Evolutionary conservation across 53 echinoderm and acorn worm species (phyloP).

Genomic region (Henricia sp.): DNA sequence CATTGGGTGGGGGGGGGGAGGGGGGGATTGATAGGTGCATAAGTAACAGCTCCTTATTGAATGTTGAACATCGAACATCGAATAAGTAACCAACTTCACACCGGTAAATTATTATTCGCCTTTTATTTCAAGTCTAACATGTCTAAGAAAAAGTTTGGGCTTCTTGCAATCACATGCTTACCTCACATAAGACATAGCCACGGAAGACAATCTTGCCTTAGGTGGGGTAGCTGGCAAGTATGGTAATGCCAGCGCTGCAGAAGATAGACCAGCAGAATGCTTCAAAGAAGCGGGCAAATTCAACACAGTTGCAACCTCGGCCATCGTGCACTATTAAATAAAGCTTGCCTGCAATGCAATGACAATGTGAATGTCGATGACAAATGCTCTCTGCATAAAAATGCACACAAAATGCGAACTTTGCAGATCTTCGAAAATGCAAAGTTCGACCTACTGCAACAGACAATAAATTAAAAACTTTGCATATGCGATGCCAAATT

Average conservation of each 20-base stretch:
- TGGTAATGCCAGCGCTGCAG: constrained; percentile 13
- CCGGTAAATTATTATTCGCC: background rate
- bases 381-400: background rate
- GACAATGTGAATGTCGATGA: too few species aligned
- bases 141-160: background rate
- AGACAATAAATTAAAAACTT: too few species aligned
- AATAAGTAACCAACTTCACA: too few species aligned
- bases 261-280: constrained; percentile 43
- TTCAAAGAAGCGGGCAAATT: constrained; percentile 1
- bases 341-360: too few species aligned
- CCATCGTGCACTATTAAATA: too few species aligned
- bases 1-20: too few species aligned
- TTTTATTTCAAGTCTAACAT: background rate
- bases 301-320: constrained; percentile 26
- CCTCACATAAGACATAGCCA: constrained; percentile 77
- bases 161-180: constrained; percentile 32
- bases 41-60: too few species aligned
- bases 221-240: constrained; percentile 87
- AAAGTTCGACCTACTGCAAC: too few species aligned
- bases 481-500: too few species aligned
- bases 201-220: constrained; percentile 54
- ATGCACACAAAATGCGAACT: background rate
- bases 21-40: too few species aligned
- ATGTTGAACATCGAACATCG: too few species aligned
- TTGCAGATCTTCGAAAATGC: too few species aligned